Conservation (phyloP, 2,888 invertebrate genomes). For the Andrena fulva region DNA sequence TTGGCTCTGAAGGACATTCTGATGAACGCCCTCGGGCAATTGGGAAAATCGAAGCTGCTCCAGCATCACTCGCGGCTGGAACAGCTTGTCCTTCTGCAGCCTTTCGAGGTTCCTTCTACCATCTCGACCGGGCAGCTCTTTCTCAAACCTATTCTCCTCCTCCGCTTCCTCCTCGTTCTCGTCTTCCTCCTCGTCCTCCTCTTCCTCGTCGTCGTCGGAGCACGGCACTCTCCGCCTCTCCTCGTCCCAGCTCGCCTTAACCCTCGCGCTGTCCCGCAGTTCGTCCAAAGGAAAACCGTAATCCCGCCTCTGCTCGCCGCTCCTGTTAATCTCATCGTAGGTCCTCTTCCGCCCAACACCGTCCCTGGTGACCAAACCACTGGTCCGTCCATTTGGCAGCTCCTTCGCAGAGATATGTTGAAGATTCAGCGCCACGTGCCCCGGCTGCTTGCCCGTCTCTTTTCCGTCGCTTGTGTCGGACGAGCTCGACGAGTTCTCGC, state of each 20-base stretch:
- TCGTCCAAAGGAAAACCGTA: slow-evolving; percentile 57
- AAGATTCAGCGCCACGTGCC: slow-evolving; percentile 40
- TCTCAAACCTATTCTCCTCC: slow-evolving; percentile 44
- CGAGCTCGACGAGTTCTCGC: slow-evolving; percentile 39
- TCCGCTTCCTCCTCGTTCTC: slow-evolving; percentile 60
- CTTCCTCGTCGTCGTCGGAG: slow-evolving; percentile 45
- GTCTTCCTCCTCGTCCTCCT: slow-evolving; percentile 67
- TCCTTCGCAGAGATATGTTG: slow-evolving; percentile 46
- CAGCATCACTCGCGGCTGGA: slow-evolving; percentile 82
- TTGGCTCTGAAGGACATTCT: slow-evolving; percentile 49
- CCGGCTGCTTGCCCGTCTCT: slow-evolving; percentile 61
- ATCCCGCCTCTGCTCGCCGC: slow-evolving; percentile 75
- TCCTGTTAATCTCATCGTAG: slow-evolving; percentile 69
- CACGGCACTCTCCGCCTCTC: slow-evolving; percentile 58
- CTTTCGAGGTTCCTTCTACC: slow-evolving; percentile 72
- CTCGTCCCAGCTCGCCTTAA: slow-evolving; percentile 65
- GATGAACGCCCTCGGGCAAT: slow-evolving; percentile 67
- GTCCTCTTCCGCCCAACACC: slow-evolving; percentile 61
- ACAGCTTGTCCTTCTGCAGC: slow-evolving; percentile 76
- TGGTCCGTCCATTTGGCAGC: slow-evolving; percentile 68
- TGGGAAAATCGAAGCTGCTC: slow-evolving; percentile 80
- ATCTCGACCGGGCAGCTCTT: slow-evolving; percentile 35
- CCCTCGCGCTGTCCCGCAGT: slow-evolving; percentile 46
- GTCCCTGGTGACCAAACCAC: slow-evolving; percentile 58
- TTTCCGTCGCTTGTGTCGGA: slow-evolving; percentile 69